Evolutionary conservation across 1,140 invertebrate species (phyloP).

Genomic region (Bathynomus jamesi): DNA sequence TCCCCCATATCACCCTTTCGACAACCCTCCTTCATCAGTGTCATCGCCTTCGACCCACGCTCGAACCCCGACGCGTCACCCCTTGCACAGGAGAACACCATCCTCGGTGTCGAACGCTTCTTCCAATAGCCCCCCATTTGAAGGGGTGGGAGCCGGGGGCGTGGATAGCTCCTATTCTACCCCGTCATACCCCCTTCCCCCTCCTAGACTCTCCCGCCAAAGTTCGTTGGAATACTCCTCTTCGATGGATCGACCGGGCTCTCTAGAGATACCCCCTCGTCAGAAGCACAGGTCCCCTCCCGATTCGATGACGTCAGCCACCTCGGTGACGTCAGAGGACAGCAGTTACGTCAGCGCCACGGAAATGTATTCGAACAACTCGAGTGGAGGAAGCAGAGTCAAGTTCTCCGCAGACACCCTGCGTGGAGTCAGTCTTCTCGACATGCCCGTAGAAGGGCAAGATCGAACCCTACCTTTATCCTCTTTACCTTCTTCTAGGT

Average conservation of each 20-base stretch:
- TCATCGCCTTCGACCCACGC: conserved; percentile 37
- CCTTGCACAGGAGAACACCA: conserved; percentile 55
- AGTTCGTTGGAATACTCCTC: conserved; percentile 17
- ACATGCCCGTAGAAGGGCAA: conserved; percentile 58
- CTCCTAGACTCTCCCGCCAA: conserved; percentile 23
- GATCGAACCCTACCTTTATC: conserved; percentile 55
- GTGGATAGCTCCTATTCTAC: conserved; percentile 47
- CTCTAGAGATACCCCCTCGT: conserved; percentile 19
- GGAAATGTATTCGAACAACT: conserved; percentile 23
- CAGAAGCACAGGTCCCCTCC: conserved; percentile 40
- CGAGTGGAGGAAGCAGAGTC: conserved; percentile 19
- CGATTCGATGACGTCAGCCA: conserved; percentile 60
- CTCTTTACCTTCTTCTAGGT: conserved; percentile 45
- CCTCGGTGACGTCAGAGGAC: conserved; percentile 52
- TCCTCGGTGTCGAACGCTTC: conserved; percentile 63
- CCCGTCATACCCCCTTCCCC: conserved; percentile 35
- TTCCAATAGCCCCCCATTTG: conserved; percentile 50
- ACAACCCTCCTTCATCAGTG: conserved; percentile 47
- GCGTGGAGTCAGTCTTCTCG: conserved; percentile 48
- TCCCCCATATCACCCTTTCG: conserved; percentile 48
- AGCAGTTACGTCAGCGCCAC: conserved; percentile 31
- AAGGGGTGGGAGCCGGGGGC: conserved; percentile 59
- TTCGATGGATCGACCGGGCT: conserved; percentile 12
- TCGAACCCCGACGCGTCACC: conserved; percentile 39
- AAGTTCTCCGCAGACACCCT: conserved; percentile 45